Evolutionary conservation across 2,888 invertebrate genomes (phyloP).

Genomic region (Pardosa pseudoannulata): DNA sequence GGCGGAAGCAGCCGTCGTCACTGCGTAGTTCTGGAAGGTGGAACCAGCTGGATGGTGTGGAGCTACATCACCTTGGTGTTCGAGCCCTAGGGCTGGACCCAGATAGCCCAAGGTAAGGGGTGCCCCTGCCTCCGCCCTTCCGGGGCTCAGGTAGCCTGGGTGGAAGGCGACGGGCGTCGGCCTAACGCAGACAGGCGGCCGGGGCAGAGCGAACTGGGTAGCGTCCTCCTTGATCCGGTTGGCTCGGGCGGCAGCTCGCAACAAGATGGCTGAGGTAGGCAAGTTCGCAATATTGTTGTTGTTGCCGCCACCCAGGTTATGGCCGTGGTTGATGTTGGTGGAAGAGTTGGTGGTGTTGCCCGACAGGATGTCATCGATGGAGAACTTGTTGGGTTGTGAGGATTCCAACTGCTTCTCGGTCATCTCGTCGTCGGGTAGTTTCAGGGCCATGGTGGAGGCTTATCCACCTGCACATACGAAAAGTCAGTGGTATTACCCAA

Average conservation of each 20-base stretch:
- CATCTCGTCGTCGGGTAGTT: conserved; percentile 54
- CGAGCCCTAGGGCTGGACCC: conserved; percentile 51
- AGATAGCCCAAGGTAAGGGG: conserved; percentile 56
- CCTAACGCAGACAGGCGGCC: conserved; percentile 54
- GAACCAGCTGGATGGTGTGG: conserved; percentile 48
- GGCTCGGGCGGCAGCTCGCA: conserved; percentile 60
- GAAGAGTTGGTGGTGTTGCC: conserved; percentile 19
- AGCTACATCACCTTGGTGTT: conserved; percentile 28
- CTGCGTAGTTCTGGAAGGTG: conserved; percentile 51
- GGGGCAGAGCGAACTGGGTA: conserved; percentile 9
- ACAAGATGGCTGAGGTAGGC: conserved; percentile 57
- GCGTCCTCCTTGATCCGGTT: conserved; percentile 37
- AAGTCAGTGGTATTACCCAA: too few species aligned
- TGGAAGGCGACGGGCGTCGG: conserved; percentile 66
- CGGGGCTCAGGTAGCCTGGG: conserved; percentile 38
- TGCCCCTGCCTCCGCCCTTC: conserved; percentile 23
- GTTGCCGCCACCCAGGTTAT: background rate
- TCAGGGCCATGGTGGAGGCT: conserved; percentile 48
- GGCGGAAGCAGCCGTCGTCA: conserved; percentile 47
- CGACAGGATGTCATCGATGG: conserved; percentile 68
- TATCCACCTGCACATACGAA: too few species aligned
- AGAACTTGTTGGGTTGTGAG: conserved; percentile 57
- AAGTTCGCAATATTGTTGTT: conserved; percentile 22
- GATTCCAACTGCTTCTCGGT: conserved; percentile 53
- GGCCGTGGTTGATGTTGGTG: background rate